Percentiles rank a stretch among this genome's conserved stretches.
These are phyloP conservation scores for Ephialtes manifestator DNA, from an alignment of 2,888 invertebrate species.

Conservation along the genomic window DNA sequence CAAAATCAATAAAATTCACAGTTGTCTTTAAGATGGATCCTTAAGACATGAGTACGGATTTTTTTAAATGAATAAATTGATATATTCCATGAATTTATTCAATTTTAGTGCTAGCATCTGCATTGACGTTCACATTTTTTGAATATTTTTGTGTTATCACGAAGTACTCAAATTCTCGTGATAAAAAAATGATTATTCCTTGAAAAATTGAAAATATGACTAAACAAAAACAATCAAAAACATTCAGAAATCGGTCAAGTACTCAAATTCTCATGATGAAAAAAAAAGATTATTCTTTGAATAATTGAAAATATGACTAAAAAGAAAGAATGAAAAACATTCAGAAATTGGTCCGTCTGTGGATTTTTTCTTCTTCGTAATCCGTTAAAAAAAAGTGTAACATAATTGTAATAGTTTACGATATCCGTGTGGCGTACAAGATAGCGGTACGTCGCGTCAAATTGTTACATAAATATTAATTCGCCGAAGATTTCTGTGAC, in stretches of 20 bases:
- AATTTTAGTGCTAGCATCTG: too few relatives aligned
- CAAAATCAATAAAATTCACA: not conserved
- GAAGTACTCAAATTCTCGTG: not conserved
- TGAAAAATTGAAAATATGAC: not conserved
- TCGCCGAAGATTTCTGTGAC: slow-evolving; percentile 2
- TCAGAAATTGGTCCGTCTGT: slow-evolving; percentile 16
- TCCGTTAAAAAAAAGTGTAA: not conserved
- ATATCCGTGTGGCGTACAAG: slow-evolving; percentile 27
- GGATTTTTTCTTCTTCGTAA: not conserved
- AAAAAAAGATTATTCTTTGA: not conserved
- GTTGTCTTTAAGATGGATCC: too few relatives aligned
- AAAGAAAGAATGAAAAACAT: not conserved
- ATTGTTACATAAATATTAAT: slow-evolving; percentile 3
- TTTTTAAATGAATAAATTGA: too few relatives aligned
- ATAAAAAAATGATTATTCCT: not conserved
- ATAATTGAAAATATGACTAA: not conserved
- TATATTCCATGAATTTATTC: too few relatives aligned
- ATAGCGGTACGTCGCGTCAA: slow-evolving; percentile 12
- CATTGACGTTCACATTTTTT: too few relatives aligned
- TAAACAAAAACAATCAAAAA: not conserved
- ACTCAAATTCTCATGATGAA: not conserved
- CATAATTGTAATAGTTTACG: slow-evolving; percentile 15
- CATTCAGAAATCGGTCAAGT: slow-evolving; percentile 12
- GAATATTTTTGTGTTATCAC: not conserved
- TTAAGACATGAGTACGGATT: too few relatives aligned